phyloP scores from a whole-genome alignment of 2,113 vertebrate genomes.

The Alethe diademata region DNA sequence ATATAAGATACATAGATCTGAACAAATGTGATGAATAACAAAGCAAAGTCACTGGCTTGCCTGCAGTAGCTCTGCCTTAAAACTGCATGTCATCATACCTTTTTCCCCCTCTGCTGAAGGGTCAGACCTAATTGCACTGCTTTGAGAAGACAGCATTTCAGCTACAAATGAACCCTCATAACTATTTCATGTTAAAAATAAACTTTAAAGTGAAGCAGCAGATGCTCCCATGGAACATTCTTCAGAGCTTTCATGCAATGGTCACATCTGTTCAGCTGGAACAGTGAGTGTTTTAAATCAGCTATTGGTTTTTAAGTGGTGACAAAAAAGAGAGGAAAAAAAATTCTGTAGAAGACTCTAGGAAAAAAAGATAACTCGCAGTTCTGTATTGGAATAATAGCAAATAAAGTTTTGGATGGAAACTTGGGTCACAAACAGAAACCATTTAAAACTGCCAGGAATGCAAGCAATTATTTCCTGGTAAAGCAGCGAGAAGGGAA shows the following conservation, averaged over 20 bases:
- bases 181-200: slow-evolving; percentile 32
- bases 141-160: slow-evolving; percentile 1
- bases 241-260: not conserved
- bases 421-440: not conserved
- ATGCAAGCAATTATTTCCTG: not conserved
- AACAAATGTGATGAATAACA: not conserved
- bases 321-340: not conserved
- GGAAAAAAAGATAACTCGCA: not conserved
- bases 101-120: not conserved
- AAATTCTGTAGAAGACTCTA: not conserved
- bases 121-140: not conserved
- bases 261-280: slow-evolving; percentile 28
- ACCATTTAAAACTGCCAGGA: not conserved
- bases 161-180: not conserved
- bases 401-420: not conserved
- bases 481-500: not conserved
- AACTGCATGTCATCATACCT: accelerated
- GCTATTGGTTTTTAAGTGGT: not conserved
- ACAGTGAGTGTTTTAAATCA: not conserved
- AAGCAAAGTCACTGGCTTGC: not conserved
- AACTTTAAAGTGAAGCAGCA: slow-evolving; percentile 23
- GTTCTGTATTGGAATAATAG: not conserved
- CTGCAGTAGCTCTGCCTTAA: not conserved
- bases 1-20: not conserved
- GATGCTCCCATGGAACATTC: slow-evolving; percentile 36